Evolutionary conservation across 2,797 vertebrate species (phyloP).

Genomic region (Leptoclinus maculatus): DNA sequence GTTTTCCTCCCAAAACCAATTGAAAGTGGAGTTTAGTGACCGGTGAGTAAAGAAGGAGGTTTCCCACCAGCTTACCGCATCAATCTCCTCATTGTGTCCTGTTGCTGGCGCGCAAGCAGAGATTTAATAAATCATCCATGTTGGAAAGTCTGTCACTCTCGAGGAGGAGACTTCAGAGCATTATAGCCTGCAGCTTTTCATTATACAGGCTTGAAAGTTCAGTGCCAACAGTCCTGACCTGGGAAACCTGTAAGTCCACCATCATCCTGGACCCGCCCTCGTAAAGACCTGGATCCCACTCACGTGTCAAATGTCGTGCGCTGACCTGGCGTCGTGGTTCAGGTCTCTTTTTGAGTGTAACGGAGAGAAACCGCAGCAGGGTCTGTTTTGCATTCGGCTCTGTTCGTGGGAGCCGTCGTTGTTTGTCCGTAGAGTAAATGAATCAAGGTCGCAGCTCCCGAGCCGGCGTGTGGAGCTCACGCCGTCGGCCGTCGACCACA

Average conservation of each 20-base stretch:
- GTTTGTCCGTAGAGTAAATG: constrained; percentile 67
- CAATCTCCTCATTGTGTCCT: constrained; percentile 40
- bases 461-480: constrained; percentile 45
- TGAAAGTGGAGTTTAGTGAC: constrained; percentile 4
- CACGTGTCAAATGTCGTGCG: constrained; percentile 34
- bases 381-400: constrained; percentile 63
- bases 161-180: constrained; percentile 70
- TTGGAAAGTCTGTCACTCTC: constrained; percentile 68
- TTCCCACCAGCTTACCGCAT: constrained; percentile 61
- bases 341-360: constrained; percentile 38
- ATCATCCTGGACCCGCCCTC: background rate
- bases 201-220: constrained; percentile 65
- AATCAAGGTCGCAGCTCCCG: constrained; percentile 53
- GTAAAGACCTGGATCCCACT: background rate
- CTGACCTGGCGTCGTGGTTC: background rate
- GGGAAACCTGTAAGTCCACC: background rate
- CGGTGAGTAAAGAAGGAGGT: background rate
- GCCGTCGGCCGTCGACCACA: constrained; percentile 38
- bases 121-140: constrained; percentile 72
- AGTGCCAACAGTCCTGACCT: constrained; percentile 41
- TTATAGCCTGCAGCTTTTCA: constrained; percentile 67
- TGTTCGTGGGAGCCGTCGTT: constrained; percentile 46
- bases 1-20: constrained; percentile 14
- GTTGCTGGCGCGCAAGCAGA: constrained; percentile 61
- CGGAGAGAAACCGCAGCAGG: constrained; percentile 59